These are phyloP conservation scores for Buceros bicornis DNA, from an alignment of 2,797 vertebrate species.

Conservation along the genomic window DNA sequence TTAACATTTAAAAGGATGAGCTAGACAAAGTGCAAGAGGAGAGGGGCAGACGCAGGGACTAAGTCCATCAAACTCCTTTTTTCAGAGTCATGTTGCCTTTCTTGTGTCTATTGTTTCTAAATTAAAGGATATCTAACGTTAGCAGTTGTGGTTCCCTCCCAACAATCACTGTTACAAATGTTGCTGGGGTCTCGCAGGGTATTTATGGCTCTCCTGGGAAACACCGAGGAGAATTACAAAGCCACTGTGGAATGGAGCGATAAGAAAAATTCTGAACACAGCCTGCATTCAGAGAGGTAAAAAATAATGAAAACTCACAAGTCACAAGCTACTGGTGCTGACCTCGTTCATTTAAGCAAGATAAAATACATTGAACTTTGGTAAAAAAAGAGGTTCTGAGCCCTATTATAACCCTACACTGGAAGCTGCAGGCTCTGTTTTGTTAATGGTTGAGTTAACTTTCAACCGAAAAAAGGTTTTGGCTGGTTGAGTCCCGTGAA, in stretches of 20 bases:
- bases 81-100: background rate
- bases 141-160: slow-evolving; percentile 27
- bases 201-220: slow-evolving; percentile 49
- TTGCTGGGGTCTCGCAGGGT: slow-evolving; percentile 19
- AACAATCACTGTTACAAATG: background rate
- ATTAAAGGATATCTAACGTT: slow-evolving; percentile 41
- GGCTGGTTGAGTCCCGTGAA: background rate
- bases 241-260: background rate
- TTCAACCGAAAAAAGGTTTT: background rate
- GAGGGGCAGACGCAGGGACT: background rate
- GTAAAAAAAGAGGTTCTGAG: background rate
- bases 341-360: background rate
- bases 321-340: background rate
- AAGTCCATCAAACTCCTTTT: background rate
- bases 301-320: background rate
- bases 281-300: background rate
- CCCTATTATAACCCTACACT: background rate
- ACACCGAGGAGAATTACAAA: slow-evolving; percentile 24
- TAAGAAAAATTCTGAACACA: slow-evolving; percentile 30
- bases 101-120: slow-evolving; percentile 40
- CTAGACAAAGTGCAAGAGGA: background rate
- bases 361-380: background rate
- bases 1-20: background rate
- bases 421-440: background rate
- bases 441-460: background rate